Conservation (phyloP, 1,140 invertebrate genomes). For the Venturia canescens region DNA sequence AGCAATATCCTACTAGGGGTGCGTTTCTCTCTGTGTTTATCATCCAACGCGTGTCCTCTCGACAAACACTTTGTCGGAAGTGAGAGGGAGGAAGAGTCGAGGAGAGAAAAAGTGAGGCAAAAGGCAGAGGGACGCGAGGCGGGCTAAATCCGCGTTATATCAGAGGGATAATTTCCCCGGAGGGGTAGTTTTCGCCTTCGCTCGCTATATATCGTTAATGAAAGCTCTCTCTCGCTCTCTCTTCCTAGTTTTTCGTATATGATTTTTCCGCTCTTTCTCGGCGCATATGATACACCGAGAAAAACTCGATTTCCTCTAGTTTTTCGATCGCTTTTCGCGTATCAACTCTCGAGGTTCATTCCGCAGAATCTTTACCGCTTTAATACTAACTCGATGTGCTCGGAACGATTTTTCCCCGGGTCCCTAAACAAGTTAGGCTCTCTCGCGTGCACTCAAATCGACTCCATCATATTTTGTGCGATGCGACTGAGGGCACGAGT, state of each 20-base stretch:
- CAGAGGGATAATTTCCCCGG: constrained; percentile 13
- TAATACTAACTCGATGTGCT: no score
- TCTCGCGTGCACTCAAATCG: no score
- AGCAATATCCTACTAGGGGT: neutral
- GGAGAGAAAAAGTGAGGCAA: constrained; percentile 30
- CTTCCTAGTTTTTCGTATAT: neutral
- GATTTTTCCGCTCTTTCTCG: neutral
- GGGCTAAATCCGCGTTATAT: neutral
- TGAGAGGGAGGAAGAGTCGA: constrained; percentile 3
- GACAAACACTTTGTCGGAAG: constrained; percentile 26
- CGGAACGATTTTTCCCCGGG: no score
- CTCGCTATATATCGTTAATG: constrained; percentile 3
- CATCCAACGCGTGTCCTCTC: constrained; percentile 2
- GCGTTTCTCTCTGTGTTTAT: constrained; percentile 24
- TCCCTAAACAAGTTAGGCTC: no score
- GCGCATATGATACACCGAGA: neutral
- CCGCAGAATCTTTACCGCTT: no score
- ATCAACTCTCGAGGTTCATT: no score
- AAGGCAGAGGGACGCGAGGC: constrained; percentile 8
- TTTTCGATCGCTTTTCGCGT: neutral
- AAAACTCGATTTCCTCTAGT: neutral
- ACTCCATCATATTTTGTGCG: no score
- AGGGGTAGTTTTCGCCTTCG: constrained; percentile 8
- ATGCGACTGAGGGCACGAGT: no score
- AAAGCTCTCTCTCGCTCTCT: neutral